A percentile compares a stretch with the other conserved stretches of the same genome.
These are phyloP conservation scores for Plebejus melissa DNA, from an alignment of 2,888 invertebrate genomes.

Conservation along the genomic window DNA sequence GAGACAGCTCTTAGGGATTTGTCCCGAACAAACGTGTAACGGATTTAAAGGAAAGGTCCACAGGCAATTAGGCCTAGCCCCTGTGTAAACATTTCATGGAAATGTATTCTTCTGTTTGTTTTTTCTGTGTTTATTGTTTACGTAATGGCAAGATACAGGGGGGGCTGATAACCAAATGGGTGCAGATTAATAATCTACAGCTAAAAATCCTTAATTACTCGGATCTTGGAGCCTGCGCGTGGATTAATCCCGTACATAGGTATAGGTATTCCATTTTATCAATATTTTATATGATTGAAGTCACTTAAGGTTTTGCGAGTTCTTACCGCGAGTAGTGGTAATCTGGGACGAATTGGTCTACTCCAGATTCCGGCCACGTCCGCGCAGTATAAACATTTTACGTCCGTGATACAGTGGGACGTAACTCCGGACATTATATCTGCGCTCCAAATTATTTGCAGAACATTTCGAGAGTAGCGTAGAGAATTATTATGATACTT, in stretches of 20 bases:
- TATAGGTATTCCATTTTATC: no score
- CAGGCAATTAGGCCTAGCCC: background rate
- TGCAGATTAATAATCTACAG: background rate
- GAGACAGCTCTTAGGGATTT: conserved; percentile 24
- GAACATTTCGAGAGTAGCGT: conserved; percentile 3
- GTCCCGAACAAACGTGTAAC: conserved; percentile 17
- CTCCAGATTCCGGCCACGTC: conserved; percentile 13
- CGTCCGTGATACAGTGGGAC: background rate
- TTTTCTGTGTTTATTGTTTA: background rate
- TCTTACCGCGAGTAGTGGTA: background rate
- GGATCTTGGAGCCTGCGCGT: no score
- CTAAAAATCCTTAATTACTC: no score
- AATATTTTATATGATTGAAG: background rate
- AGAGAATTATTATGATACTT: background rate
- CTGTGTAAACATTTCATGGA: conserved; percentile 3
- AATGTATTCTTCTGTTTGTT: background rate
- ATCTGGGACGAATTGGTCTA: conserved; percentile 8
- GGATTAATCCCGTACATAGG: no score
- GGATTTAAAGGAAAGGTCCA: conserved; percentile 1
- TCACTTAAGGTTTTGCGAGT: background rate
- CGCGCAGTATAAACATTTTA: conserved; percentile 19
- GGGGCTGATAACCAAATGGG: background rate
- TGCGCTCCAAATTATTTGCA: background rate
- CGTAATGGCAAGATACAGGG: background rate
- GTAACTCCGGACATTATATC: conserved; percentile 15